Conservation (phyloP, 1,140 invertebrate species). For the Tetramorium alpestre region DNA sequence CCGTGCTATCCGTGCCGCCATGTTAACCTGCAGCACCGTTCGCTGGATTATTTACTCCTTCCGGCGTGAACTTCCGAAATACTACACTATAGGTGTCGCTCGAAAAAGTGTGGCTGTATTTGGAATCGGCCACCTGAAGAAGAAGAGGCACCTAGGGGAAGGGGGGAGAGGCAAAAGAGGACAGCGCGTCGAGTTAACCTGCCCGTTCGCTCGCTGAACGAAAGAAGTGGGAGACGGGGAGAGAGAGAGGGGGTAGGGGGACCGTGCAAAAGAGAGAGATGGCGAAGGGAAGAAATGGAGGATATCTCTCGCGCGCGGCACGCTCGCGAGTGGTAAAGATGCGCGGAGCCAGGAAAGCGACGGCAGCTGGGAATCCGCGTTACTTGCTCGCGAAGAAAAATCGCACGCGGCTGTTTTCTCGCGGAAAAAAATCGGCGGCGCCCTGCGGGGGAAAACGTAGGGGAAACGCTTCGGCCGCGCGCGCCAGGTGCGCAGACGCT, state of each 20-base stretch:
- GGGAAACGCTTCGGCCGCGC: background rate
- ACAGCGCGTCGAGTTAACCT: background rate
- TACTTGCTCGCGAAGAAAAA: background rate
- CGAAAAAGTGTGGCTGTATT: background rate
- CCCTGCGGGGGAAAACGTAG: conserved; percentile 73
- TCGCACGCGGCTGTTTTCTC: background rate
- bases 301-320: background rate
- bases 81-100: background rate
- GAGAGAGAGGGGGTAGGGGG: background rate
- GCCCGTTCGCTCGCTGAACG: background rate
- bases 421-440: background rate
- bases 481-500: conserved; percentile 76
- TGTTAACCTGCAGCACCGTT: background rate
- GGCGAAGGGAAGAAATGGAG: background rate
- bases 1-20: background rate
- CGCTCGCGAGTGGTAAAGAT: background rate
- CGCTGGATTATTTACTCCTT: background rate
- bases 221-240: background rate
- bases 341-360: background rate
- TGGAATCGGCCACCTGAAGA: background rate
- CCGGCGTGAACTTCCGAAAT: background rate
- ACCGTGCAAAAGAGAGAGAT: background rate
- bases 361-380: too few relatives aligned
- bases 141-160: too few relatives aligned
- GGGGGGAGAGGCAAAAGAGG: background rate